Evolutionary conservation across 2,888 invertebrate genomes (phyloP).

Genomic region (Platycheirus albimanus): DNA sequence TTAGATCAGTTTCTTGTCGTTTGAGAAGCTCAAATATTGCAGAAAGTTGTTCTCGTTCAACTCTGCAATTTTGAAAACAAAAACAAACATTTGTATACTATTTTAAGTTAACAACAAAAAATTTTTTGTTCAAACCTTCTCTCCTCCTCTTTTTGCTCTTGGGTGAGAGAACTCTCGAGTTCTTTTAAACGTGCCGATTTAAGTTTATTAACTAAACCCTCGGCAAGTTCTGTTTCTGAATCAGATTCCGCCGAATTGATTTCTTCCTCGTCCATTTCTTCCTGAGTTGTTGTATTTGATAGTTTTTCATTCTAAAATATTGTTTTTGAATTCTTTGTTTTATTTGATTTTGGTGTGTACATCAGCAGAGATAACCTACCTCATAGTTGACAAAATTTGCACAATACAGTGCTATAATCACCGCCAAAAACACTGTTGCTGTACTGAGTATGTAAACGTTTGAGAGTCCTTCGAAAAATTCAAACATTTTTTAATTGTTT

Average conservation of each 20-base stretch:
- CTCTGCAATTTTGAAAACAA: conserved; percentile 76
- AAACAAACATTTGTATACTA: neutral
- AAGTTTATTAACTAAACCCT: conserved; percentile 76
- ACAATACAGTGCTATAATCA: conserved; percentile 77
- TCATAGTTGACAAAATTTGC: conserved; percentile 76
- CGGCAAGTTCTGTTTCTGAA: conserved; percentile 56
- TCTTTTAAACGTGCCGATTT: conserved; percentile 78
- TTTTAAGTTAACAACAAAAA: too few species aligned
- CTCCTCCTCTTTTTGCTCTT: conserved; percentile 78
- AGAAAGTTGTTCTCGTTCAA: conserved; percentile 82
- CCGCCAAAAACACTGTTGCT: conserved; percentile 76
- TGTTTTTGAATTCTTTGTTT: neutral
- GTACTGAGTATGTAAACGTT: conserved; percentile 76
- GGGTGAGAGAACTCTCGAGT: conserved; percentile 76
- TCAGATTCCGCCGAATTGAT: too few species aligned
- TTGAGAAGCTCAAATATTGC: conserved; percentile 83
- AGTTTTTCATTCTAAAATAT: conserved; percentile 22
- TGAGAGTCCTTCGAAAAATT: conserved; percentile 74
- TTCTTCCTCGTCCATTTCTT: conserved; percentile 74
- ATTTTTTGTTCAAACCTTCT: conserved; percentile 73
- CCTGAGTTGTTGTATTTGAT: neutral
- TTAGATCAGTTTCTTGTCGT: conserved; percentile 82
- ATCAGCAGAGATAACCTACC: conserved; percentile 53
- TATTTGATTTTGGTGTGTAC: neutral
- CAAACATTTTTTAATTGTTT: conserved; percentile 43